Percentiles rank a stretch among this genome's conserved stretches.
phyloP scores from a whole-genome alignment of 2,888 invertebrate genomes.

The Lydus trimaculatus region DNA sequence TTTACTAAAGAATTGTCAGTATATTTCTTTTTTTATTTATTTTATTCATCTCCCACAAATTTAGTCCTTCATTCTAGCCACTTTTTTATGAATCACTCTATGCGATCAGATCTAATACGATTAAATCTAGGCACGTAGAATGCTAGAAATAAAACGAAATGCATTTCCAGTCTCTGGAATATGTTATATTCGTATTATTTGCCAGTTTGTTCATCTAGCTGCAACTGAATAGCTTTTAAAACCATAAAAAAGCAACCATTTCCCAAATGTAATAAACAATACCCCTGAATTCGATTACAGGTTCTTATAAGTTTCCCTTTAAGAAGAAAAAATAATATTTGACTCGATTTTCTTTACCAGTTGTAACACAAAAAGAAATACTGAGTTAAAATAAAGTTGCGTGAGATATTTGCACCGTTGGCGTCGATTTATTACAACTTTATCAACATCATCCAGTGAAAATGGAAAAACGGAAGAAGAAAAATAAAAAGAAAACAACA shows the following conservation, averaged over 20 bases:
- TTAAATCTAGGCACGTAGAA: neutral
- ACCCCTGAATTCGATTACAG: neutral
- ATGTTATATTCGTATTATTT: neutral
- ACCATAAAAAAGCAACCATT: slow-evolving; percentile 32
- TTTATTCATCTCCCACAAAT: neutral
- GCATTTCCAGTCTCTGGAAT: neutral
- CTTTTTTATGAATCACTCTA: neutral
- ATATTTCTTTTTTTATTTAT: neutral
- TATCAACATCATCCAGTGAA: slow-evolving; percentile 6
- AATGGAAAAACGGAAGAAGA: neutral
- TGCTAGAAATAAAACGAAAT: neutral
- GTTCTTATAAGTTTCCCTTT: neutral
- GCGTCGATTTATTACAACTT: slow-evolving; percentile 9
- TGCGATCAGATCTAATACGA: neutral
- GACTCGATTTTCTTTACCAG: neutral
- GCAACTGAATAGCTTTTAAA: slow-evolving; percentile 12
- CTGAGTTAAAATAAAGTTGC: neutral
- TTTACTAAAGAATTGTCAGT: neutral
- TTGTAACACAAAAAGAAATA: neutral
- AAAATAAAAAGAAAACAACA: neutral
- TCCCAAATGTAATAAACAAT: slow-evolving; percentile 28
- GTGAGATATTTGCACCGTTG: slow-evolving; percentile 7
- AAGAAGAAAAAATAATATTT: neutral
- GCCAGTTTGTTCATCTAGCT: neutral
- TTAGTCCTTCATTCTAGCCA: neutral